Conservation (phyloP, 2,797 vertebrate species). For the Notolepis coatsorum region DNA sequence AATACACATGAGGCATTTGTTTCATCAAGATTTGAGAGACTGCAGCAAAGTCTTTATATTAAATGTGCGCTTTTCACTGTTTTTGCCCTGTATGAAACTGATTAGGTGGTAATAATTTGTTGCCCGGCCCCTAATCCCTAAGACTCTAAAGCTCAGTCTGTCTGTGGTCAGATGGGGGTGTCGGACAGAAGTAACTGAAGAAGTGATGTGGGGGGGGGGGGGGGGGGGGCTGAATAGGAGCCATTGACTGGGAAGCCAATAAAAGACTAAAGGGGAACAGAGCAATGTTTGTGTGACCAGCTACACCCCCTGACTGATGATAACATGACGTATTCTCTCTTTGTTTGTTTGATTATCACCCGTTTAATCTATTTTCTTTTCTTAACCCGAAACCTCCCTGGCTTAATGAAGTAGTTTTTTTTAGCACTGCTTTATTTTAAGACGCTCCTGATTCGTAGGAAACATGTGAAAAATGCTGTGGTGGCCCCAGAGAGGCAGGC, state of each 20-base stretch:
- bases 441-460: no score
- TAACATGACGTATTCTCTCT: slow-evolving; percentile 5
- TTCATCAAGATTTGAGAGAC: neutral
- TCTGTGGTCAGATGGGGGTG: neutral
- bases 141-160: slow-evolving; percentile 18
- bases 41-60: no score
- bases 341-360: slow-evolving; percentile 42
- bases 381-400: neutral
- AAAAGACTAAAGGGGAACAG: slow-evolving; percentile 61
- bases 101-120: no score
- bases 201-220: slow-evolving; percentile 49
- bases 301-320: slow-evolving; percentile 43
- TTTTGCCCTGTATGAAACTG: no score
- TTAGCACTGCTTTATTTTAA: no score
- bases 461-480: no score
- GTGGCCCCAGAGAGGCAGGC: no score
- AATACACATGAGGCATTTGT: no score
- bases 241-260: slow-evolving; percentile 66
- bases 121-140: slow-evolving; percentile 20
- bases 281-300: slow-evolving; percentile 55
- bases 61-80: no score
- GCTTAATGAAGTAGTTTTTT: no score
- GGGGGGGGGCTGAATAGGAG: slow-evolving; percentile 53
- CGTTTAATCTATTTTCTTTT: slow-evolving; percentile 7
- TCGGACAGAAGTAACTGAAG: slow-evolving; percentile 35